Base-by-base conservation (phyloP, 2,113 vertebrate genomes). In the Tenebrosternarchus preto region DNA sequence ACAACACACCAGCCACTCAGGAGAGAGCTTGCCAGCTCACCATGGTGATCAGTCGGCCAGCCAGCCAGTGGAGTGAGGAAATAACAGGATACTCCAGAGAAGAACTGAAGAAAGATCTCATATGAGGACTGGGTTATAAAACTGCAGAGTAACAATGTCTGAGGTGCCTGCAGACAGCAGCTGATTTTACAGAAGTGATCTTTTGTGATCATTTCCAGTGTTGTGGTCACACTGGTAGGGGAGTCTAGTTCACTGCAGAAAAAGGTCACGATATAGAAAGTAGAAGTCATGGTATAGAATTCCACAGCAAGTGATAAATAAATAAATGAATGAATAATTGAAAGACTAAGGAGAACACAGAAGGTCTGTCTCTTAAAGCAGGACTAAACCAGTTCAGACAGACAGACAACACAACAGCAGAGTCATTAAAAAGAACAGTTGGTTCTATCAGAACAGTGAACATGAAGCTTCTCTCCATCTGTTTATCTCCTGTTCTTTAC, bases 1-100 rank as follows among this genome's bases (percentile, higher is more conserved):
- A 31, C 71, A 50, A 83, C 56, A 81, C 12, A 33, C 9, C 27
- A 85, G 56, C 43, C 43, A 50, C 43, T 50, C 43, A 50, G 43
- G 43, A 50, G 43, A 50, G 43, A 50, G 43, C 43, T 50, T 50
- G 43, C 12, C 43, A 1, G 43, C 9, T 50, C 43, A 50, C 43
- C 20, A 31, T 56, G 20, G 53, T 46, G 76, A 78, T 61, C 29
- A 59, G 25, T 46, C 64, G 64, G 29, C 63, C 31, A 59, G 43
- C 9, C 71, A 80, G 36, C 74, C 31, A 7, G 60, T 55, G 33
- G 63, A 82, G 60, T 31, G 16, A 5, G 25, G 22, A 71, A 80
- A 25, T 79, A 17, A 57, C 5, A 25, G 12, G 56, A 46, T 31
- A 55, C 59, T 17, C 15, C n/a, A 24, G 31, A 36, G 31, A 57